Conservation (phyloP, 2,888 invertebrate species). For the Sarcophaga carnaria region DNA sequence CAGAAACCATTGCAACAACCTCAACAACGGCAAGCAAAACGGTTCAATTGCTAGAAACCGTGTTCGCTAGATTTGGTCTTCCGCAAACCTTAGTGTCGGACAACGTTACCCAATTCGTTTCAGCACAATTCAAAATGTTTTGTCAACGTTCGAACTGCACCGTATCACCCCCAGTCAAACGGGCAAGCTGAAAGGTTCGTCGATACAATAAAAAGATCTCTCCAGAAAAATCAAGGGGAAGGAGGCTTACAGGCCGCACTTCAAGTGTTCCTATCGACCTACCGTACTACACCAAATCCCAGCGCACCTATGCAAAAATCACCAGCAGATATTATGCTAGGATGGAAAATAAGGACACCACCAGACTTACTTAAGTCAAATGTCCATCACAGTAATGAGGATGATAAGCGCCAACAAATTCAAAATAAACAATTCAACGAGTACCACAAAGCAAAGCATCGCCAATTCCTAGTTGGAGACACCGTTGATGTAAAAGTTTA, state of each 20-base stretch:
- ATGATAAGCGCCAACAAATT: neutral
- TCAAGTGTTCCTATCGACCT: slow-evolving; percentile 22
- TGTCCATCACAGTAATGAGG: neutral
- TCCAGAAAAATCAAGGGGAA: slow-evolving; percentile 6
- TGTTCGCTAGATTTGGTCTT: no score
- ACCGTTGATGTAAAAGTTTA: neutral
- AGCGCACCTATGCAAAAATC: neutral
- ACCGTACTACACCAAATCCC: slow-evolving; percentile 23
- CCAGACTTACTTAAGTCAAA: neutral
- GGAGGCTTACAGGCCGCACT: slow-evolving; percentile 5
- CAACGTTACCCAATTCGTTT: no score
- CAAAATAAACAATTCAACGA: slow-evolving; percentile 16
- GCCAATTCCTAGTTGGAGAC: slow-evolving; percentile 4
- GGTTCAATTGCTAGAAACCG: no score
- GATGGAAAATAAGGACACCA: slow-evolving; percentile 24
- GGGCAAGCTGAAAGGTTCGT: neutral
- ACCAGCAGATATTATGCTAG: slow-evolving; percentile 28
- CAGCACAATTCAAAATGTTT: no score
- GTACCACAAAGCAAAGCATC: slow-evolving; percentile 3
- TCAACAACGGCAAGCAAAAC: neutral
- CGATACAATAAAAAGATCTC: neutral
- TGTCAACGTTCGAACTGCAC: no score
- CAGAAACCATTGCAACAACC: neutral
- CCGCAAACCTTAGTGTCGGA: no score
- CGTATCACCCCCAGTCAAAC: no score